These are phyloP conservation scores for Drosophila nannoptera DNA, from an alignment of 1,140 invertebrate species.

Conservation along the genomic window DNA sequence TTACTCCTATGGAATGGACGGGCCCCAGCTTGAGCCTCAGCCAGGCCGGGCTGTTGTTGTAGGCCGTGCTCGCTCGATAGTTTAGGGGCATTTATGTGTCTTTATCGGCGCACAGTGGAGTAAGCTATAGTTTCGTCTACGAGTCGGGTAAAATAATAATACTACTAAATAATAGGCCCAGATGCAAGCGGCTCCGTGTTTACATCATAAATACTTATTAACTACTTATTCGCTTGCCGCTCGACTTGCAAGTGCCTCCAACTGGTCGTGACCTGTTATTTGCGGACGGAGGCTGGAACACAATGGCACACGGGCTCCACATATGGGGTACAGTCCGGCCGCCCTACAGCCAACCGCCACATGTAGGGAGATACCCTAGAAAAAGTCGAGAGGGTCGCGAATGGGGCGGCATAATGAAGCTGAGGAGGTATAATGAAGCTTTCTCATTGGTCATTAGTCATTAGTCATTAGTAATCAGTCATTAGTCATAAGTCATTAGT, in stretches of 20 bases:
- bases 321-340: constrained; percentile 19
- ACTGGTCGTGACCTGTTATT: constrained; percentile 50
- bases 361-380: too few relatives aligned
- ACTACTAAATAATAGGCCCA: constrained; percentile 20
- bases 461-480: too few relatives aligned
- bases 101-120: neutral
- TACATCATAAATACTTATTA: constrained; percentile 40
- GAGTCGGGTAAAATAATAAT: constrained; percentile 6
- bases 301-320: constrained; percentile 7
- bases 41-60: too few relatives aligned
- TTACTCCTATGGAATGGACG: too few relatives aligned
- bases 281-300: constrained; percentile 10
- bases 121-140: constrained; percentile 4
- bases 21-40: too few relatives aligned
- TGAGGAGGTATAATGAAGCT: too few relatives aligned
- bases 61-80: too few relatives aligned
- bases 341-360: constrained; percentile 1
- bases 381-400: too few relatives aligned
- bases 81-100: constrained; percentile 8
- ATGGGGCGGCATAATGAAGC: too few relatives aligned
- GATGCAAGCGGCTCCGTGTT: constrained; percentile 13
- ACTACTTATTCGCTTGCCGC: constrained; percentile 21
- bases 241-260: constrained; percentile 33
- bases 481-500: too few relatives aligned
- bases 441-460: too few relatives aligned